These are phyloP conservation scores for Nipponacmea schrenckii DNA, from an alignment of 2,888 invertebrate species.

Conservation along the genomic window DNA sequence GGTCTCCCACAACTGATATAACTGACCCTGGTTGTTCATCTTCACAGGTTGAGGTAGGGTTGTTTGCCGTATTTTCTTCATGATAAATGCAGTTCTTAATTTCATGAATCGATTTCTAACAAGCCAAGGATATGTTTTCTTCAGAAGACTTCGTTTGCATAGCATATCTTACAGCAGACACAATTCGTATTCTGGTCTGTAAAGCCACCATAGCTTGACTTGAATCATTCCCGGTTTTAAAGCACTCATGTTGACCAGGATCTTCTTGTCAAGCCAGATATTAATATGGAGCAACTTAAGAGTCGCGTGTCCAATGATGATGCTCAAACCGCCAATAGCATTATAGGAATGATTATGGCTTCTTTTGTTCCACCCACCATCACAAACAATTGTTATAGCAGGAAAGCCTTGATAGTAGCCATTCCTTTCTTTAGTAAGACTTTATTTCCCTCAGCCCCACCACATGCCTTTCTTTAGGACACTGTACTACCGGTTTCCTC, in stretches of 20 bases:
- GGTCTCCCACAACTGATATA: too few species aligned
- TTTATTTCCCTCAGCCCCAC: constrained; percentile 27
- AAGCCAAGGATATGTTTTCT: neutral
- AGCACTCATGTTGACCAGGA: constrained; percentile 25
- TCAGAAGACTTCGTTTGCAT: constrained; percentile 24
- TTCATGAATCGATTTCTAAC: constrained; percentile 21
- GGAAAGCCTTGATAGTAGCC: constrained; percentile 33
- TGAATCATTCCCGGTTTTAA: constrained; percentile 27
- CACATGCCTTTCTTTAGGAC: constrained; percentile 22
- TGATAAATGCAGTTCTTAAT: constrained; percentile 31
- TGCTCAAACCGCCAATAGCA: constrained; percentile 34
- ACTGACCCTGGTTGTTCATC: too few species aligned
- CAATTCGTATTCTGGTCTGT: constrained; percentile 18
- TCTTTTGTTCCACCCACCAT: constrained; percentile 38
- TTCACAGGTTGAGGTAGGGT: too few species aligned
- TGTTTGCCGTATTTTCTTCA: neutral
- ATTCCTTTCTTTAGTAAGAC: constrained; percentile 25
- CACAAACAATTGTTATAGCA: constrained; percentile 29
- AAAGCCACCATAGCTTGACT: constrained; percentile 32
- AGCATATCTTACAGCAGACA: constrained; percentile 30
- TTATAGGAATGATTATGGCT: constrained; percentile 37
- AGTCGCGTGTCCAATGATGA: constrained; percentile 31
- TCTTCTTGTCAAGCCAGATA: constrained; percentile 17
- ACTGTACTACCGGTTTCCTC: constrained; percentile 17
- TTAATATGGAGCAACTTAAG: constrained; percentile 34